Evolutionary conservation across 2,888 invertebrate genomes (phyloP), one percentile per base, ranked within the genome.

Genomic region (Clitarchus hookeri): DNA sequence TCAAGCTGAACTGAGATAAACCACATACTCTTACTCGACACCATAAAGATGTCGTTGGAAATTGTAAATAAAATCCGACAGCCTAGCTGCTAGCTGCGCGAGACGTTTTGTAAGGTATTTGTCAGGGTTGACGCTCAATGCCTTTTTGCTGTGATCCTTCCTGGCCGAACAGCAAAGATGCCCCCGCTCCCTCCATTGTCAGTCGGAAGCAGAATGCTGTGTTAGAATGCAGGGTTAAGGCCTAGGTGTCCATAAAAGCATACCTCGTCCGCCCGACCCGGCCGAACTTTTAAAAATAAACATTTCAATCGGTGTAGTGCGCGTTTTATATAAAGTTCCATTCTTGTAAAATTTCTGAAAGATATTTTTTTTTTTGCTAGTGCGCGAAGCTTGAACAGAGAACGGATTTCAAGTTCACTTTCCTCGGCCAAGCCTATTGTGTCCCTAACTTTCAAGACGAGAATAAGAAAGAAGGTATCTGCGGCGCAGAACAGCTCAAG

Each of bases 401-500:
- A 65, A 65, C 65, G 65, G 65, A 65, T 65, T 65, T 65, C 65
- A 65, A 65, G 65, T 65, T 65, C 65, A 65, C 65, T 65, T 65
- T 65, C 65, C 65, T 65, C 65, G 65, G 16, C 65, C 65, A 23
- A 65, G 65, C 65, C 65, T n/a, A 65, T 65, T 65, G 65, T 65
- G 65, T 65, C 65, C 65, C 23, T 65, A 65, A 65, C 65, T 65
- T 65, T 65, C 65, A n/a, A 65, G 65, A 65, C 65, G 65, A 8
- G 65, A 65, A 65, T 65, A 65, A 65, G 65, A 65, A 65, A 23
- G 65, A 19, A 19, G 13, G 65, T 11, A 1, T 19, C 65, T 8
- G 23, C 11, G n/a, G 65, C 65, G 65, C 19, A 65, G 65, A 65
- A n/a, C 65, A 3, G 65, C 65, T 65, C 65, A 65, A 65, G 23